Evolutionary conservation across 2,888 invertebrate species (phyloP), one percentile per base, ranked within the genome.

Genomic region (Aethes cnicana): DNA sequence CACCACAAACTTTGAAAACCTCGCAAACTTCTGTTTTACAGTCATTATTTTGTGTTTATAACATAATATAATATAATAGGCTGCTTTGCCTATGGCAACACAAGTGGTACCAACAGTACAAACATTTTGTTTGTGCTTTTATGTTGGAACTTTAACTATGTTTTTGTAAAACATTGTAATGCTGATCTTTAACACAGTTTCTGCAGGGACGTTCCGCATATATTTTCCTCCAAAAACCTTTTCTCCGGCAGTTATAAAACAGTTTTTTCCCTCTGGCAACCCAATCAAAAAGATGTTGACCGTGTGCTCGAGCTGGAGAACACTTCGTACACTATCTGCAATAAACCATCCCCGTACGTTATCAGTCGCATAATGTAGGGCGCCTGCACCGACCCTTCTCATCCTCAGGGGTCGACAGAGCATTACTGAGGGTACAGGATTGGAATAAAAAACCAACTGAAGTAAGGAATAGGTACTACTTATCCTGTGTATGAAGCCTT

Each of bases 1-100:
- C 41, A 16, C 18, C n/a, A 28, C 28, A 43, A 52, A 52, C 52
- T 52, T 52, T 46, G n/a, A 52, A 52, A 52, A 46, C 52, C 44
- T 8, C 25, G 8, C 30, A 39, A 52, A 52, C 32, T 52, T 52
- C 32, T 46, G 37, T 48, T 41, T 48, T 48, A 48, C 44, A 52
- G 48, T 48, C n/a, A n/a, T n/a, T n/a, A n/a, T n/a, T n/a, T n/a
- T n/a, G n/a, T 48, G 17, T 23, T 26, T 23, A 8, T 32, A 32
- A 28, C 37, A 37, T 37, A 39, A 46, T 32, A 23, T 33, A 30
- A 5, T 17, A 23, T 23, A 48, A 42, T 41, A 21, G 46, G 37
- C 20, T 46, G 39, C 37, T 46, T 52, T 37, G 46, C 52, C 25
- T 46, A 39, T 39, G 52, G 52, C 52, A 46, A 52, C 52, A 32